Evolutionary conservation across 2,888 invertebrate genomes (phyloP).

Genomic region (Nezara viridula): DNA sequence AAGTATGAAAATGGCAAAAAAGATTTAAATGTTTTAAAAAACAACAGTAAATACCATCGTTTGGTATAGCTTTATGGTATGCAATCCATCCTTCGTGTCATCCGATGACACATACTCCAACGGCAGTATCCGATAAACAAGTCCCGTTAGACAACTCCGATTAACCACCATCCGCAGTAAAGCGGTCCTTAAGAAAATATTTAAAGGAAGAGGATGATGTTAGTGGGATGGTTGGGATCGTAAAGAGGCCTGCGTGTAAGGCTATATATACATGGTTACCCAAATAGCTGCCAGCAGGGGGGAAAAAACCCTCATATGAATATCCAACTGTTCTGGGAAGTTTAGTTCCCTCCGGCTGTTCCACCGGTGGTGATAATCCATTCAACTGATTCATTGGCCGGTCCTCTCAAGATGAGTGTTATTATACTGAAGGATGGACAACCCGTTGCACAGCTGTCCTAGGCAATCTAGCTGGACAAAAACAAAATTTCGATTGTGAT

Average conservation of each 20-base stretch:
- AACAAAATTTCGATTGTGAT: no score
- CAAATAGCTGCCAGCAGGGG: conserved; percentile 38
- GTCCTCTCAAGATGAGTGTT: not conserved
- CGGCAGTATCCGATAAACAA: not conserved
- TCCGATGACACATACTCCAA: not conserved
- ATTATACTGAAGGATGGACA: not conserved
- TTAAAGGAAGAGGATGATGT: not conserved
- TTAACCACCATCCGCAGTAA: conserved; percentile 13
- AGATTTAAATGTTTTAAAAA: not conserved
- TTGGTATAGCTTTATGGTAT: not conserved
- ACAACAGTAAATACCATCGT: not conserved
- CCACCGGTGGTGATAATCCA: not conserved
- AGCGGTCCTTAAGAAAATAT: conserved; percentile 39
- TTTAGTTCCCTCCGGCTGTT: not conserved
- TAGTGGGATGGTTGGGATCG: conserved; percentile 44
- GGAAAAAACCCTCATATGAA: conserved; percentile 30
- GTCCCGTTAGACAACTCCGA: not conserved
- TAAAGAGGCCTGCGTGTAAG: conserved; percentile 38
- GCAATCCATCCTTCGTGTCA: not conserved
- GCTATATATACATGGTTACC: conserved; percentile 48
- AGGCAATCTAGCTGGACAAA: no score
- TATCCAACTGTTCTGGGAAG: conserved; percentile 3
- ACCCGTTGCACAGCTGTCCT: no score
- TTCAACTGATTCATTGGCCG: not conserved
- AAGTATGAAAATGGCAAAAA: not conserved